phyloP scores from a whole-genome alignment of 92 coral and sea anemone species.

The Muricea muricata region DNA sequence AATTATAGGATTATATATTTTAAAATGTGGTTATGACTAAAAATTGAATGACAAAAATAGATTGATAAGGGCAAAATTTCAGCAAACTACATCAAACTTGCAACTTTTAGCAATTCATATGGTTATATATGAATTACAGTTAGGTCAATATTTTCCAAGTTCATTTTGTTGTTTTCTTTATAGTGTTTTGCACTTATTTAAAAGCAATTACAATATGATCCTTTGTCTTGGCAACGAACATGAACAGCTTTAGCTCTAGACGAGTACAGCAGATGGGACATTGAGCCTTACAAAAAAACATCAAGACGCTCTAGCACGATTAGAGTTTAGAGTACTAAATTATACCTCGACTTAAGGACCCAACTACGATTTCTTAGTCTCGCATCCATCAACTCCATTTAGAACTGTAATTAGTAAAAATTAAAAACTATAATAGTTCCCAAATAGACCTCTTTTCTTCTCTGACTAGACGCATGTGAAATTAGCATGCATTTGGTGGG shows the following conservation, averaged over 20 bases:
- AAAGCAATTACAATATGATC: neutral
- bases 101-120: too few species aligned
- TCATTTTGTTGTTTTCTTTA: neutral
- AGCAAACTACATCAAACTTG: too few species aligned
- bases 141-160: too few species aligned
- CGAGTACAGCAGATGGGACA: neutral
- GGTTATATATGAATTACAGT: too few species aligned
- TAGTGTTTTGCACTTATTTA: neutral
- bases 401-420: neutral
- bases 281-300: neutral
- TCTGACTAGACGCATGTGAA: neutral
- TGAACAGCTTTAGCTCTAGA: constrained; percentile 18
- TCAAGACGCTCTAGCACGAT: neutral
- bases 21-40: too few species aligned
- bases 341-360: neutral
- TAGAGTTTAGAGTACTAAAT: neutral
- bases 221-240: constrained; percentile 4
- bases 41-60: neutral
- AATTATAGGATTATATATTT: neutral
- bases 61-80: neutral
- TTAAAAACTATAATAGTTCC: neutral
- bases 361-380: neutral
- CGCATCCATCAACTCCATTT: neutral
- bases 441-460: neutral
- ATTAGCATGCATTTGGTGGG: neutral